Evolutionary conservation across 2,113 vertebrate genomes (phyloP).

Genomic region (Motacilla alba): DNA sequence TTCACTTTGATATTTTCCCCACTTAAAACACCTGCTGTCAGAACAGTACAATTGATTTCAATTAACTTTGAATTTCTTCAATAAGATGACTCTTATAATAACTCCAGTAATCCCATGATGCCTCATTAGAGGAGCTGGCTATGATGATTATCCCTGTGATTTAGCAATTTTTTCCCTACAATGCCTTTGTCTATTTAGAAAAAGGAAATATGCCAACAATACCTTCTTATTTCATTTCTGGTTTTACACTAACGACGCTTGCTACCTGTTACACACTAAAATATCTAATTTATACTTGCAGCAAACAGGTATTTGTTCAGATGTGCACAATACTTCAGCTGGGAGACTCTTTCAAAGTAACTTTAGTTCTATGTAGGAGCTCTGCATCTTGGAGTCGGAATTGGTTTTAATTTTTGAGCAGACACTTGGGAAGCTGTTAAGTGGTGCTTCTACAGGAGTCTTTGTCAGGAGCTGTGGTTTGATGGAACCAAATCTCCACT

Average conservation of each 20-base stretch:
- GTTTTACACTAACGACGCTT: not conserved
- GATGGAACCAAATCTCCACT: not conserved
- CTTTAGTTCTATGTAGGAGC: not conserved
- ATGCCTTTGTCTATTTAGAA: conserved; percentile 52
- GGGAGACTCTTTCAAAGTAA: not conserved
- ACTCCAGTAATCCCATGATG: conserved; percentile 70
- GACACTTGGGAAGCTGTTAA: not conserved
- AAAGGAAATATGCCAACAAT: not conserved
- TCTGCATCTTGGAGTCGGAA: not conserved
- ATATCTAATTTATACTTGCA: not conserved
- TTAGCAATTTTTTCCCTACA: conserved; percentile 62
- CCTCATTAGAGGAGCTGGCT: conserved; percentile 72
- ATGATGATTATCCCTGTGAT: conserved; percentile 60
- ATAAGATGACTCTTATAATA: conserved; percentile 57
- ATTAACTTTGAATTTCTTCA: conserved; percentile 66
- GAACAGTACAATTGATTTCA: conserved; percentile 66
- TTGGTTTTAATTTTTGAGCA: not conserved
- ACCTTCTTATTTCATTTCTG: not conserved
- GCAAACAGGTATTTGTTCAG: not conserved
- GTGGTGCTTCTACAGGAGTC: not conserved
- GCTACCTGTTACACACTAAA: conserved; percentile 3
- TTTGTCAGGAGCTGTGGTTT: not conserved
- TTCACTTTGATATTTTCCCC: conserved; percentile 53
- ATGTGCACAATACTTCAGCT: not conserved
- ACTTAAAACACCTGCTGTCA: conserved; percentile 66